phyloP scores from a whole-genome alignment of 2,888 invertebrate genomes.

The Tinea pellionella region DNA sequence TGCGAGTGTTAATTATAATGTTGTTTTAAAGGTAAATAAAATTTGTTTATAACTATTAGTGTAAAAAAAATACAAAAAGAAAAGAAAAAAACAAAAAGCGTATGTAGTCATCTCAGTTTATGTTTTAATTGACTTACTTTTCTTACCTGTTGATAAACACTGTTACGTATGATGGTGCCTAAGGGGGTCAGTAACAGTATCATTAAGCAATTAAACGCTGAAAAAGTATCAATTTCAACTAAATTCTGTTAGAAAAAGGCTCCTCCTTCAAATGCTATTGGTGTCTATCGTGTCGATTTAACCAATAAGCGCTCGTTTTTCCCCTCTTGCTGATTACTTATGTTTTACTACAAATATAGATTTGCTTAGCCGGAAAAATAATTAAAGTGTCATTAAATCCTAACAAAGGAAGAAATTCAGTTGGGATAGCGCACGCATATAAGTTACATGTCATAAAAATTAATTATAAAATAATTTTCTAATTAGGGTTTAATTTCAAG shows the following conservation, averaged over 20 bases:
- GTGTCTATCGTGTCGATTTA: background rate
- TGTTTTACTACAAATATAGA: background rate
- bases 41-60: no score
- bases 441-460: background rate
- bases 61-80: no score
- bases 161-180: no score
- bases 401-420: background rate
- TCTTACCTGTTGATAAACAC: no score
- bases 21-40: no score
- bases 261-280: constrained; percentile 10
- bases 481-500: no score
- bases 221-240: background rate
- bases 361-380: background rate
- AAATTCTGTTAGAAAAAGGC: background rate
- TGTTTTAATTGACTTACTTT: no score
- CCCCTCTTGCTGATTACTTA: constrained; percentile 4
- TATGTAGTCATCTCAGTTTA: no score
- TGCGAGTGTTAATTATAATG: no score
- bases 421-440: background rate
- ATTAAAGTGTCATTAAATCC: background rate
- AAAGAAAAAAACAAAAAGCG: no score
- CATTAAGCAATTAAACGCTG: no score
- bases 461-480: background rate
- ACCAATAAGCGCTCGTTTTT: constrained; percentile 1
- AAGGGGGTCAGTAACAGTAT: no score